Percentiles rank a stretch among this genome's conserved stretches.
Evolutionary conservation across 2,113 vertebrate species (phyloP).

Genomic region (Notarius quadriscutis): DNA sequence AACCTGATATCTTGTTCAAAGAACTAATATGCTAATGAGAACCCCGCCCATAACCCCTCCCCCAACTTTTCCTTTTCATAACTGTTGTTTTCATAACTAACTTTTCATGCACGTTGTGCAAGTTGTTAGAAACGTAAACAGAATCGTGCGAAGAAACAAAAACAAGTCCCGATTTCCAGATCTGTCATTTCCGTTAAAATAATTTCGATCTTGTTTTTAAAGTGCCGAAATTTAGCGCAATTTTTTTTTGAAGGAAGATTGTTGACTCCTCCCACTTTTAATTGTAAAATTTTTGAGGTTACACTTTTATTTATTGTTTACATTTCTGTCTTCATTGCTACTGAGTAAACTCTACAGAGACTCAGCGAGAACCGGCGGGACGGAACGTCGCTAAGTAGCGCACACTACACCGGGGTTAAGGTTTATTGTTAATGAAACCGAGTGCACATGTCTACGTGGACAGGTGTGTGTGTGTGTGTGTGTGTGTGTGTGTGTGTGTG

Average conservation of each 20-base stretch:
- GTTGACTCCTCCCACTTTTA: no score
- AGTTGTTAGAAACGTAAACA: no score
- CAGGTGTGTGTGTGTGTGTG: slow-evolving; percentile 28
- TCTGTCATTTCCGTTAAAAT: background rate
- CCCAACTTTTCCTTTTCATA: no score
- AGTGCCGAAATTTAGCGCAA: background rate
- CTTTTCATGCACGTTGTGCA: no score
- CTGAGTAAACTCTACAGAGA: background rate
- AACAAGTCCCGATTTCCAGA: no score
- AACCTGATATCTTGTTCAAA: no score
- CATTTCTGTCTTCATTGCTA: background rate
- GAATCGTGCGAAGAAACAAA: no score
- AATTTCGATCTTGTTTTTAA: background rate
- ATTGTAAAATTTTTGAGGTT: background rate
- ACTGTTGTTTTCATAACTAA: no score
- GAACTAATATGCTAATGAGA: no score
- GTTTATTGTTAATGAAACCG: slow-evolving; percentile 12
- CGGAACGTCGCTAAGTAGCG: background rate
- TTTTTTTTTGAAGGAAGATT: background rate
- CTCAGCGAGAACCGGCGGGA: background rate
- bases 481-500: slow-evolving; percentile 24
- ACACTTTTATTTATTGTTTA: background rate
- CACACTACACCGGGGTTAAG: slow-evolving; percentile 18
- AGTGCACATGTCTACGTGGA: slow-evolving; percentile 20
- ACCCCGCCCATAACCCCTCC: no score